Percentiles rank a stretch among this genome's conserved stretches.
These are phyloP conservation scores for Scalopus aquaticus DNA, from an alignment of 2,113 vertebrate genomes.

Conservation along the genomic window DNA sequence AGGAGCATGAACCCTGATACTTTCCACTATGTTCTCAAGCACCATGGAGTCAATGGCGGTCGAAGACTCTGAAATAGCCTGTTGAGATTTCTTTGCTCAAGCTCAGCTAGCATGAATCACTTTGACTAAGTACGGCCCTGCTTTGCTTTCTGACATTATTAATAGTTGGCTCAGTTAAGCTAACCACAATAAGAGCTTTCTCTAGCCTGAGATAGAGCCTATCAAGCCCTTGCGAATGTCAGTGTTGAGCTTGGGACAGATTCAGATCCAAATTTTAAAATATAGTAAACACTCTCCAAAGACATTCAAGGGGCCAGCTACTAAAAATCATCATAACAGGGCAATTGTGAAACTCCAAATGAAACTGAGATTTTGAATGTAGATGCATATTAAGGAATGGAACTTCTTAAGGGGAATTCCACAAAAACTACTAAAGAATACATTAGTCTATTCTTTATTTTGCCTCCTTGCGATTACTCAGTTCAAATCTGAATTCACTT, in stretches of 20 bases:
- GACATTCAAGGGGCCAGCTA: slow-evolving; percentile 28
- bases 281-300: slow-evolving; percentile 63
- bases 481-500: background rate
- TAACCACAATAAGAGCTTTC: slow-evolving; percentile 81
- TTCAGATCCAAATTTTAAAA: slow-evolving; percentile 66
- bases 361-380: slow-evolving; percentile 40
- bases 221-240: slow-evolving; percentile 72
- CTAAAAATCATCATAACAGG: slow-evolving; percentile 50
- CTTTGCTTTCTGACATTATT: slow-evolving; percentile 80
- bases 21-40: slow-evolving; percentile 72
- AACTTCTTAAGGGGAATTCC: slow-evolving; percentile 10
- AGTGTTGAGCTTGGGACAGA: slow-evolving; percentile 51
- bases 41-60: slow-evolving; percentile 51
- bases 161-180: slow-evolving; percentile 77
- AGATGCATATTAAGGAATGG: background rate
- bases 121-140: slow-evolving; percentile 73
- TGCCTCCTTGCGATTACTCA: background rate
- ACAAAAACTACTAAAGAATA: background rate
- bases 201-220: slow-evolving; percentile 75
- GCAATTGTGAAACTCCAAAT: slow-evolving; percentile 17
- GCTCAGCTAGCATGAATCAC: slow-evolving; percentile 69
- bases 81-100: slow-evolving; percentile 70
- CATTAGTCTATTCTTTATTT: background rate
- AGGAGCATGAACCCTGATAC: slow-evolving; percentile 77
- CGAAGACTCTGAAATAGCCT: slow-evolving; percentile 65